phyloP scores from a whole-genome alignment of 2,113 vertebrate genomes.

The Pteronura brasiliensis region DNA sequence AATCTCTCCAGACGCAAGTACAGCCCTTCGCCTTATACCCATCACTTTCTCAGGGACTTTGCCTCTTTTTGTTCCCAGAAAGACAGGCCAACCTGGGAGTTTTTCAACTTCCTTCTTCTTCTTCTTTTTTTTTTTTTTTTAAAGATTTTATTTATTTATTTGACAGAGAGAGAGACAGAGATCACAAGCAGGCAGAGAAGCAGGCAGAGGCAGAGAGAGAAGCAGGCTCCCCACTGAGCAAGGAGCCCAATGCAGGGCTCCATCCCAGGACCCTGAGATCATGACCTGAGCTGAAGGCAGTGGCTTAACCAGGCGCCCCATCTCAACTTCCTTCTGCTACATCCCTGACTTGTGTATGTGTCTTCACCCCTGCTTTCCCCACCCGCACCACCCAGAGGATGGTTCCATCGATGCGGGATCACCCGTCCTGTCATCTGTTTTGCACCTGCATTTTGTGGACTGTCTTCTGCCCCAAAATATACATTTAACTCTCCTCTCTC shows the following conservation, averaged over 20 bases:
- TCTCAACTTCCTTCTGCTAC: not conserved
- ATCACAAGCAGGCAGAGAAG: too few relatives aligned
- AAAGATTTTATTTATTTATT: too few relatives aligned
- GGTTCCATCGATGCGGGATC: not conserved
- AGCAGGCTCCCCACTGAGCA: too few relatives aligned
- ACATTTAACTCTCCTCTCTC: not conserved
- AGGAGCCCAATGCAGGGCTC: too few relatives aligned
- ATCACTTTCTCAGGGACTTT: not conserved
- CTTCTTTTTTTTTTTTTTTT: too few relatives aligned
- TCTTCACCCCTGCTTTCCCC: not conserved
- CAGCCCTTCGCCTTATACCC: not conserved
- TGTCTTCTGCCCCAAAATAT: not conserved
- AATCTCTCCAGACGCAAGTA: not conserved
- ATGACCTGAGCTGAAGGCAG: too few relatives aligned
- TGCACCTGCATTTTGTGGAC: not conserved
- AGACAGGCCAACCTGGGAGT: not conserved
- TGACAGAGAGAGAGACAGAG: too few relatives aligned
- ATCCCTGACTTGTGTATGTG: not conserved
- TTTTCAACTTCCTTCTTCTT: not conserved
- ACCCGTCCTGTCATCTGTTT: not conserved
- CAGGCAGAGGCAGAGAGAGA: too few relatives aligned
- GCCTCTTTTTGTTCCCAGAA: not conserved
- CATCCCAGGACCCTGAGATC: too few relatives aligned
- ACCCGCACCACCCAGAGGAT: too few relatives aligned
- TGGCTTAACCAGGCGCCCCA: too few relatives aligned